These are phyloP conservation scores for Barypeithes pellucidus DNA, from an alignment of 2,888 invertebrate genomes.

Conservation along the genomic window DNA sequence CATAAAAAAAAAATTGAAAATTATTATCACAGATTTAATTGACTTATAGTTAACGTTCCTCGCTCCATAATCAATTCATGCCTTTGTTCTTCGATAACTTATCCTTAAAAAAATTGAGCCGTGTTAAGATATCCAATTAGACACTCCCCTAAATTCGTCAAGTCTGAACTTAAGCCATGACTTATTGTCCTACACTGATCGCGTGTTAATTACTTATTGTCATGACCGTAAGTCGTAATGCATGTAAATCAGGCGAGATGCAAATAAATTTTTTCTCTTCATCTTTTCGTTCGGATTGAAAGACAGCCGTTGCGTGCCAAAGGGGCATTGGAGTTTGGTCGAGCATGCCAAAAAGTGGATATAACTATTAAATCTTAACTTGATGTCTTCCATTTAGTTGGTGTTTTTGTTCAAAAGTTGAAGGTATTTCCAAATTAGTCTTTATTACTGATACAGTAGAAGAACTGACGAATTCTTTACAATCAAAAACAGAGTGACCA, in stretches of 20 bases:
- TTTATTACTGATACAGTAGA: too few species aligned
- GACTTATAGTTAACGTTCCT: too few species aligned
- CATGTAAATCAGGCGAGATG: conserved; percentile 62
- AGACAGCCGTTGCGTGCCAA: conserved; percentile 46
- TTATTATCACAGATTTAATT: too few species aligned
- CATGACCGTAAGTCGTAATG: conserved; percentile 63
- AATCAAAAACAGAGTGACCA: too few species aligned
- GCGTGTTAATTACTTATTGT: conserved; percentile 65
- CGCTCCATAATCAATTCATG: background rate
- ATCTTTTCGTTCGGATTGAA: conserved; percentile 47
- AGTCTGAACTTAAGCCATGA: conserved; percentile 43
- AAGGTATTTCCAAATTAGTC: background rate
- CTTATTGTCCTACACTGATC: conserved; percentile 53
- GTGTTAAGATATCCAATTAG: conserved; percentile 37
- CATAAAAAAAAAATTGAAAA: too few species aligned
- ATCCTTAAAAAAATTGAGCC: conserved; percentile 18
- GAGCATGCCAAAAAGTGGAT: conserved; percentile 38
- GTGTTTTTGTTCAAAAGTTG: conserved; percentile 34
- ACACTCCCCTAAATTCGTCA: conserved; percentile 46
- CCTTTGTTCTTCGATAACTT: conserved; percentile 34
- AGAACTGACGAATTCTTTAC: too few species aligned
- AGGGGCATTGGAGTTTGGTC: conserved; percentile 38
- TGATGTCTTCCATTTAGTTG: conserved; percentile 46
- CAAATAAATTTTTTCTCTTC: conserved; percentile 63
- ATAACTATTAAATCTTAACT: conserved; percentile 43